Percentiles rank a stretch among this genome's conserved stretches.
Evolutionary conservation across 2,888 invertebrate genomes (phyloP).

Genomic region (Nomada goodeniana): DNA sequence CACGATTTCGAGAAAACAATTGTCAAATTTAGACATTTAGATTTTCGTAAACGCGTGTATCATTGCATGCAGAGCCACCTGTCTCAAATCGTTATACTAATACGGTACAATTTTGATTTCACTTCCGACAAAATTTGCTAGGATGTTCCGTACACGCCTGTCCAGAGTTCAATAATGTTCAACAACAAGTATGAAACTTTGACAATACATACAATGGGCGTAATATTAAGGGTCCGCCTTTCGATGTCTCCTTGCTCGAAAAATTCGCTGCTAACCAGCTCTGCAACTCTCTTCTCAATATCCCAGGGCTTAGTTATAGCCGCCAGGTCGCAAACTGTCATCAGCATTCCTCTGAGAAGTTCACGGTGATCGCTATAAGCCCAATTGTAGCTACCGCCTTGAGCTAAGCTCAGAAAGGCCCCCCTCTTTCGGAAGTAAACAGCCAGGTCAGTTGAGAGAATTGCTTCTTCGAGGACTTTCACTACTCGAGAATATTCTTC

Average conservation of each 20-base stretch:
- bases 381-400: conserved; percentile 87
- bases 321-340: conserved; percentile 97
- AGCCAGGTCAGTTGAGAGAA: conserved; percentile 96
- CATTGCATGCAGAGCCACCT: too few species aligned
- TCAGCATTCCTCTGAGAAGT: conserved; percentile 94
- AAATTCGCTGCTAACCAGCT: conserved; percentile 96
- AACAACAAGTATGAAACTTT: conserved; percentile 1
- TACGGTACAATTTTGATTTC: too few species aligned
- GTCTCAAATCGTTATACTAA: too few species aligned
- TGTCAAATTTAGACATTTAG: too few species aligned
- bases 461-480: conserved; percentile 96
- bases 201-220: conserved; percentile 91
- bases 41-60: too few species aligned
- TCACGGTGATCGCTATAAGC: conserved; percentile 91
- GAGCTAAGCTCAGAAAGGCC: conserved; percentile 91
- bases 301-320: conserved; percentile 98
- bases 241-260: conserved; percentile 97
- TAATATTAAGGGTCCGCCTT: conserved; percentile 94
- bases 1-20: too few species aligned
- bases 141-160: background rate
- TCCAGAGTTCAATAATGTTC: background rate
- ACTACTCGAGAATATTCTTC: conserved; percentile 96
- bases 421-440: conserved; percentile 97
- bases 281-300: conserved; percentile 95
- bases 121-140: too few species aligned